Percentiles rank a stretch among this genome's conserved stretches.
These are phyloP conservation scores for Scortum barcoo DNA, from an alignment of 2,113 vertebrate species.

Conservation along the genomic window DNA sequence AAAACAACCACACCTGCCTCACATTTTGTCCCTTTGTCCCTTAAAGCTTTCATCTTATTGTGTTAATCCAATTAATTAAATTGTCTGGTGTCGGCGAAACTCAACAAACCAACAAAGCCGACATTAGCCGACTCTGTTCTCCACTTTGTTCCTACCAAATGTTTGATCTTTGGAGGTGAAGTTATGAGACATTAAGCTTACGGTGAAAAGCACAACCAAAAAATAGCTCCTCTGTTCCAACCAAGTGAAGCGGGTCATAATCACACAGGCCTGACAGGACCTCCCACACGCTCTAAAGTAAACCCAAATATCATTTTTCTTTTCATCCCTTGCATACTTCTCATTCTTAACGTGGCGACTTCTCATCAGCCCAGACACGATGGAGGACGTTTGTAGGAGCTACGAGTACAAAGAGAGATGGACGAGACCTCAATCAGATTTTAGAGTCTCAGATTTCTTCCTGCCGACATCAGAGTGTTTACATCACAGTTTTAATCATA, in stretches of 20 bases:
- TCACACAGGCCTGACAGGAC: slow-evolving; percentile 55
- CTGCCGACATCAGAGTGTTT: not conserved
- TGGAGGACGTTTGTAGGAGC: not conserved
- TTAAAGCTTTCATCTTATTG: not conserved
- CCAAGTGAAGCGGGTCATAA: slow-evolving; percentile 51
- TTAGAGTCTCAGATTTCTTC: not conserved
- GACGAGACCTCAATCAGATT: no score
- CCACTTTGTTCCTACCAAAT: not conserved
- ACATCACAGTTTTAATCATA: not conserved
- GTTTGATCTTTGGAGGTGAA: slow-evolving; percentile 41
- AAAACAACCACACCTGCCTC: not conserved
- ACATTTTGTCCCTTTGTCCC: slow-evolving; percentile 24
- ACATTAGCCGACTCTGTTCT: not conserved
- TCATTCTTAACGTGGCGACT: slow-evolving; percentile 30
- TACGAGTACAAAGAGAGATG: not conserved
- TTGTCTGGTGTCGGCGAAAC: not conserved
- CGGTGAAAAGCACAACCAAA: not conserved
- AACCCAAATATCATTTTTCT: slow-evolving; percentile 32
- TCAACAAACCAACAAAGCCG: slow-evolving; percentile 33
- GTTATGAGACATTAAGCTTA: slow-evolving; percentile 14
- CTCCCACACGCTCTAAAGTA: slow-evolving; percentile 23
- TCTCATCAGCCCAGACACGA: not conserved
- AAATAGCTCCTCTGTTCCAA: slow-evolving; percentile 62
- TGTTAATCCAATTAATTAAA: slow-evolving; percentile 41
- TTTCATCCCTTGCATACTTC: slow-evolving; percentile 34